phyloP scores from a whole-genome alignment of 2,113 vertebrate species.

The Macquaria australasica region DNA sequence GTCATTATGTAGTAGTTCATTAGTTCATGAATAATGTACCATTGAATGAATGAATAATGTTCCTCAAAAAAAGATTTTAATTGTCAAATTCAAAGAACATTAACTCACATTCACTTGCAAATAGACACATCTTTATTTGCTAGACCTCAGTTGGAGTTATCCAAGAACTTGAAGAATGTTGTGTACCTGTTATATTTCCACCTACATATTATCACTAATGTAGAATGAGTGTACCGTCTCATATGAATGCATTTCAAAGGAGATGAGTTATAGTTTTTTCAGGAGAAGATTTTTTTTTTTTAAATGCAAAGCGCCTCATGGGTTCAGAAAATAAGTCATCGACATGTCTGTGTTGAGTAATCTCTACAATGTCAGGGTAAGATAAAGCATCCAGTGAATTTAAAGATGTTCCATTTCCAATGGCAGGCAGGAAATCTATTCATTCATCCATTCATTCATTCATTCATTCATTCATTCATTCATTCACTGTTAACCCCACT shows the following conservation, averaged over 20 bases:
- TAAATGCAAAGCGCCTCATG: not conserved
- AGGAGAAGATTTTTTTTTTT: not conserved
- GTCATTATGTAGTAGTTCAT: constrained; percentile 15
- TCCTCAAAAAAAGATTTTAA: not conserved
- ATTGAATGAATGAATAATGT: constrained; percentile 9
- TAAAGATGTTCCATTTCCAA: constrained; percentile 18
- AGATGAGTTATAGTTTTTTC: not conserved
- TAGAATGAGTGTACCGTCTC: not conserved
- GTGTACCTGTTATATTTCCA: not conserved
- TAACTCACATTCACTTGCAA: not conserved
- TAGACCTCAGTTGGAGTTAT: not conserved
- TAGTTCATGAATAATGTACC: constrained; percentile 13
- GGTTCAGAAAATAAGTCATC: not conserved
- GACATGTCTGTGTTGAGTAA: not conserved
- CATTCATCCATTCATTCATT: constrained; percentile 3
- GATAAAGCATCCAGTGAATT: not conserved
- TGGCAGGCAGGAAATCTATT: not conserved
- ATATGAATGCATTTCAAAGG: not conserved
- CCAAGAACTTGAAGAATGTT: not conserved
- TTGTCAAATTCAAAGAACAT: not conserved
- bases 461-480: constrained; percentile 10
- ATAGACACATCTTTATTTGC: not conserved
- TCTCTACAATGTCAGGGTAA: not conserved
- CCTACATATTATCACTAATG: not conserved
- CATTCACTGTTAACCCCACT: constrained; percentile 8